A percentile compares a stretch with the other conserved stretches of the same genome.
These are phyloP conservation scores for Trichosurus vulpecula DNA, from an alignment of 2,797 vertebrate genomes.

Conservation along the genomic window DNA sequence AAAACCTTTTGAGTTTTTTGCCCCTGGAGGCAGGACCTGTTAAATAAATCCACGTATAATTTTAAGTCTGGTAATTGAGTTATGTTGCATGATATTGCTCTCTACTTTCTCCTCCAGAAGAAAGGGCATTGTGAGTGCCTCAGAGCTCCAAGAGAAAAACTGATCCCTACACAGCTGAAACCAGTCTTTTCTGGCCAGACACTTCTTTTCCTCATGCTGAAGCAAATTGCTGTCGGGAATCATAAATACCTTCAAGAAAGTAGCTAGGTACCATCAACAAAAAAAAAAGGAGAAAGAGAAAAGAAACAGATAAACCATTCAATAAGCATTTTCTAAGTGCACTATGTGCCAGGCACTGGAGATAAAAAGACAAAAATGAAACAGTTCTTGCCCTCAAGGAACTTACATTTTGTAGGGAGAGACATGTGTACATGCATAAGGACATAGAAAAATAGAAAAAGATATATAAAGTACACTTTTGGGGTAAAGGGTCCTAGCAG, in stretches of 20 bases:
- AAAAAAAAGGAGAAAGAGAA: background rate
- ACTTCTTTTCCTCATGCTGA: background rate
- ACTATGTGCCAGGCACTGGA: background rate
- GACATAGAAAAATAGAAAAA: background rate
- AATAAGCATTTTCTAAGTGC: background rate
- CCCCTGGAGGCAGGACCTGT: background rate
- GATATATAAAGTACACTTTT: background rate
- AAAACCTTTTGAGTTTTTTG: background rate
- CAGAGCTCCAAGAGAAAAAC: no score
- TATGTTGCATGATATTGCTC: background rate
- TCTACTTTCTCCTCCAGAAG: background rate
- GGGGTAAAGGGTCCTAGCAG: background rate
- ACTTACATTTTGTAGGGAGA: background rate
- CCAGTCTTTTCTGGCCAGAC: background rate
- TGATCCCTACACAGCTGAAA: rapidly evolving
- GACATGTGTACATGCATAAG: background rate
- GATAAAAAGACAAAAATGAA: background rate
- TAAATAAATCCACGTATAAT: background rate
- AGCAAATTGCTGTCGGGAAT: background rate
- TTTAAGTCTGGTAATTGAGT: background rate
- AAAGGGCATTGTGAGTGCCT: background rate
- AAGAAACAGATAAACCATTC: background rate
- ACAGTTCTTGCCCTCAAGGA: background rate
- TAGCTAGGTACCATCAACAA: background rate
- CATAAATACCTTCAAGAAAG: rapidly evolving